Evolutionary conservation across 2,888 invertebrate species (phyloP), one percentile per base, ranked within the genome.

Genomic region (Diabrotica balteata): DNA sequence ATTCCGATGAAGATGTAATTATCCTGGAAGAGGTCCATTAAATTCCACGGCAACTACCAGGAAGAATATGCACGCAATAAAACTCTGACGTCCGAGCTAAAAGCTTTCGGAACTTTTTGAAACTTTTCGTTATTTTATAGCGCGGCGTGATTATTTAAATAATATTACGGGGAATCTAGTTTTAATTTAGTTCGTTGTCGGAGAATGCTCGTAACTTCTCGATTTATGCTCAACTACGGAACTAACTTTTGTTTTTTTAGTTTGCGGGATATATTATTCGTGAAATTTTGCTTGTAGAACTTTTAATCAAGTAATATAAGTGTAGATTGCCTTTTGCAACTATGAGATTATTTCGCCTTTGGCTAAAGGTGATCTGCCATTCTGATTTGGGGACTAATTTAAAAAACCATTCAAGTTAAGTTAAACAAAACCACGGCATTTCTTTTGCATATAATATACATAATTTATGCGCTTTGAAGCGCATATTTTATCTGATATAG

Each of bases 51-150:
- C 62, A 63, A 50, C 59, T 51, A 11, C 58, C 62, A 65, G 52
- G 69, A 70, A 70, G 70, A 72, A 76, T 75, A 73, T 75, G 72
- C 73, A 74, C 74, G 69, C 72, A 73, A 76, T 75, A 73, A 75
- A 75, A 75, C 68, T 73, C 73, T 74, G 71, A 73, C 71, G 68
- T 74, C 71, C 67, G 68, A 72, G 73, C 70, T 75, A 76, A 77
- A 77, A 75, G 77, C 76, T 75, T 75, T 73, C 68, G 69, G 64
- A 73, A 75, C 73, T 75, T 75, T 71, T 67, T 63, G 65, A 70
- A 73, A 73, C 67, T 68, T 72, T 68, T 62, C 68, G 69, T 74
- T 69, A 72, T 74, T 73, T 71, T 59, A 60, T 63, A 59, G 58
- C 69, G 61, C 67, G 53, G 66, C 72, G 32, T 32, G 32, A 67